Base-by-base conservation (phyloP, 2,113 vertebrate species). In the Megaptera novaeangliae region DNA sequence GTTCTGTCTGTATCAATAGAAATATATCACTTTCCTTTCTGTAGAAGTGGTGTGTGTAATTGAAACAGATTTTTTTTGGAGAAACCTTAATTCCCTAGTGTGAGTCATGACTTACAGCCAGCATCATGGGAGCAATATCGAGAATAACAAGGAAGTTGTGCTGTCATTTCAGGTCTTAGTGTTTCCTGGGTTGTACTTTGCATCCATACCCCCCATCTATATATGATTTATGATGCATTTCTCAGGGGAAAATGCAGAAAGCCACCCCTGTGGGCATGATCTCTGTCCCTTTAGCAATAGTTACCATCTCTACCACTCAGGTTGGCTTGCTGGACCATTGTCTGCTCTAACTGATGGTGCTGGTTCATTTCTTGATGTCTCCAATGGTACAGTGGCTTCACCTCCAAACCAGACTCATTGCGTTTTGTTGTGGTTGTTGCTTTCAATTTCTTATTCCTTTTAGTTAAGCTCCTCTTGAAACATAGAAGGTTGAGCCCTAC, bases 371-470 rank as follows among this genome's bases (percentile, higher is more conserved):
- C 31, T 89, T 41, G 21, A 66, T 69, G 41, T 92, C 36, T 74
- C 25, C 57, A 34, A 21, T 41, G 15, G 23, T 68, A 66, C 66
- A 41, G 10, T 61, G 57, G 17, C 14, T 9, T 96, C 34, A 66
- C 4, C 5, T 89, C 23, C 49, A 84, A 82, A 72, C 21, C 64
- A 72, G 13, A 81, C 5, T 75, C 88, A 34, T 23, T 66, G 29
- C 55, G 18, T 96, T 95, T 85, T 52, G 55, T 57, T 74, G 71
- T 63, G 66, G 4, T 27, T 61, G 59, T 95, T 92, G 31, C 55
- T 95, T 95, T 92, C 6, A 69, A 25, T 94, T 94, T 96, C 78
- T 74, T 96, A 49, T 29, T 44, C 20, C 14, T 83, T 14, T 82
- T 77, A 72, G 13, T 39, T 72, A 85, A 83, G 11, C 89, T 89